These are phyloP conservation scores for Ploceus nigricollis DNA, from an alignment of 2,113 vertebrate species.

Conservation along the genomic window DNA sequence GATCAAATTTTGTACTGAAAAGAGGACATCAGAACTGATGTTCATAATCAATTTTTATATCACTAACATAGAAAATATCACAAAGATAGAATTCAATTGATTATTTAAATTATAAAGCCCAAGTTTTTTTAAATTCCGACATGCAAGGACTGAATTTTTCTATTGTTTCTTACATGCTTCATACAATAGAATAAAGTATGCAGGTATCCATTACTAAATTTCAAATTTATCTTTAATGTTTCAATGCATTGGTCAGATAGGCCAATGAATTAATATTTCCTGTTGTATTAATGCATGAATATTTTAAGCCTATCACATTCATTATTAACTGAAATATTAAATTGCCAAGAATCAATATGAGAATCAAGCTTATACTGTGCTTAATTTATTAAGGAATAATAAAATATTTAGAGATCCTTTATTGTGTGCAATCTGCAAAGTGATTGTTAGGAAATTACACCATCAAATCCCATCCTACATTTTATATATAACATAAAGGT, in stretches of 20 bases:
- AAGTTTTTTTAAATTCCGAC: background rate
- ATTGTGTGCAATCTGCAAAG: constrained; percentile 2
- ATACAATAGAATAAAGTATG: background rate
- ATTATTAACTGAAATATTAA: constrained; percentile 62
- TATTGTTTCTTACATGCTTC: constrained; percentile 14
- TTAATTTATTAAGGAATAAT: constrained; percentile 42
- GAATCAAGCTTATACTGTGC: constrained; percentile 15
- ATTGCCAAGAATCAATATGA: constrained; percentile 46
- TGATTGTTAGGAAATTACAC: background rate
- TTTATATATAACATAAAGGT: background rate
- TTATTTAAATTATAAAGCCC: background rate
- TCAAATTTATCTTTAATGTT: background rate
- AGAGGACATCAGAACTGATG: background rate
- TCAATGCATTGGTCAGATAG: constrained; percentile 12
- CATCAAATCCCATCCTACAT: background rate
- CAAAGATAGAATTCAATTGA: background rate
- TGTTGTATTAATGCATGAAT: background rate
- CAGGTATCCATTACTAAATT: constrained; percentile 26
- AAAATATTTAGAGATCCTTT: constrained; percentile 39
- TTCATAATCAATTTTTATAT: background rate
- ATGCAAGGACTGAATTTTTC: background rate
- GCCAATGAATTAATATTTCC: constrained; percentile 26
- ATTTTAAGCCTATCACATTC: constrained; percentile 50
- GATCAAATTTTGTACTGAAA: background rate
- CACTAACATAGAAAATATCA: background rate